A percentile compares a stretch with the other conserved stretches of the same genome.
Evolutionary conservation across 1,140 invertebrate genomes (phyloP).

Genomic region (Battus philenor): DNA sequence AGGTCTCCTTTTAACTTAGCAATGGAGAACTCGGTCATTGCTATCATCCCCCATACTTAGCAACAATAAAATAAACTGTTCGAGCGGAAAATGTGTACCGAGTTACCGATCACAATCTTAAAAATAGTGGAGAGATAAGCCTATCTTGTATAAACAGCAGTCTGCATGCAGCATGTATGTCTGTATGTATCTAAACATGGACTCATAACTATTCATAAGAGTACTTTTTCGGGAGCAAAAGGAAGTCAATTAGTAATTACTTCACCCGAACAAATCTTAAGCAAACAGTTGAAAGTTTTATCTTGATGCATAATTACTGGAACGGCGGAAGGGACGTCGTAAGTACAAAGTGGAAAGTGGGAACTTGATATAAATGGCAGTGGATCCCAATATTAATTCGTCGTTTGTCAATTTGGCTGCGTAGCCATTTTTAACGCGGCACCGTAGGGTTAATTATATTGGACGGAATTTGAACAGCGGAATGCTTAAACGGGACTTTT

Average conservation of each 20-base stretch:
- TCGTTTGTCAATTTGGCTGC: conserved; percentile 54
- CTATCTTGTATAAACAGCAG: too few species aligned
- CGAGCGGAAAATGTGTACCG: too few species aligned
- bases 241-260: conserved; percentile 26
- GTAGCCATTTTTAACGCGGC: conserved; percentile 48
- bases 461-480: conserved; percentile 39
- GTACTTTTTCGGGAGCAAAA: conserved; percentile 1
- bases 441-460: conserved; percentile 60
- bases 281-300: conserved; percentile 49
- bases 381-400: conserved; percentile 61
- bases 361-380: conserved; percentile 52
- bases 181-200: too few species aligned
- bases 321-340: conserved; percentile 42
- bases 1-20: too few species aligned
- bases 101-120: too few species aligned
- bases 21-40: too few species aligned
- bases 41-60: too few species aligned
- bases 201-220: too few species aligned
- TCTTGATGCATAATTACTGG: conserved; percentile 56
- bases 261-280: conserved; percentile 41
- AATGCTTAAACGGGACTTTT: conserved; percentile 28
- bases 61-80: too few species aligned
- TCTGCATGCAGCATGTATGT: too few species aligned
- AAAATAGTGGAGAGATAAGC: too few species aligned
- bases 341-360: conserved; percentile 56